Evolutionary conservation across 2,113 vertebrate species (phyloP).

Genomic region (Chaenogobius annularis): DNA sequence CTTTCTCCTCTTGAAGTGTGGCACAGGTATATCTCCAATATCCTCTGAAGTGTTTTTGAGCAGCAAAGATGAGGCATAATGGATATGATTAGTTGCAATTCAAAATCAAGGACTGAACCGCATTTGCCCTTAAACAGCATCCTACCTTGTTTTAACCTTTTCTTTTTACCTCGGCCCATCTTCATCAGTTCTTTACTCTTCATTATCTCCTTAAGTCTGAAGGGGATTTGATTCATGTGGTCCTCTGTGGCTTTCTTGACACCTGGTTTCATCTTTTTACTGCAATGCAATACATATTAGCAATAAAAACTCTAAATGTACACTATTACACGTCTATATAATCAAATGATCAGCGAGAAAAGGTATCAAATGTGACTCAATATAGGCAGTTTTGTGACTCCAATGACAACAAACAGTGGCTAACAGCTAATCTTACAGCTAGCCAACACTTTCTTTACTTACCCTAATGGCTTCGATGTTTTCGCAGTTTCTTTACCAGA

Average conservation of each 20-base stretch:
- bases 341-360: background rate
- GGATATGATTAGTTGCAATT: background rate
- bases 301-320: background rate
- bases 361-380: no score
- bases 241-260: slow-evolving; percentile 72
- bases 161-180: slow-evolving; percentile 31
- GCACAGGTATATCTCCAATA: slow-evolving; percentile 71
- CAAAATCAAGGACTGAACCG: background rate
- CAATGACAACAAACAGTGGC: slow-evolving; percentile 2
- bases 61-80: background rate
- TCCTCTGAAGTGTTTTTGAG: slow-evolving; percentile 26
- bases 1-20: slow-evolving; percentile 78
- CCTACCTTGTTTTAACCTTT: slow-evolving; percentile 52
- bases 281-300: background rate
- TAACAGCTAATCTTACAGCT: slow-evolving; percentile 11
- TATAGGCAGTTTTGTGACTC: background rate
- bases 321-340: background rate
- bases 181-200: slow-evolving; percentile 83
- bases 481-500: slow-evolving; percentile 17
- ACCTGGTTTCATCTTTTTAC: slow-evolving; percentile 70
- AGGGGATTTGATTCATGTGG: slow-evolving; percentile 88
- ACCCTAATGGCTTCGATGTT: slow-evolving; percentile 52
- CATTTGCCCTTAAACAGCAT: background rate
- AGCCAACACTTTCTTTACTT: slow-evolving; percentile 13
- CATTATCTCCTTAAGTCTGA: slow-evolving; percentile 88